phyloP scores from a whole-genome alignment of 2,888 invertebrate species.

The Leptinotarsa tumamoca region DNA sequence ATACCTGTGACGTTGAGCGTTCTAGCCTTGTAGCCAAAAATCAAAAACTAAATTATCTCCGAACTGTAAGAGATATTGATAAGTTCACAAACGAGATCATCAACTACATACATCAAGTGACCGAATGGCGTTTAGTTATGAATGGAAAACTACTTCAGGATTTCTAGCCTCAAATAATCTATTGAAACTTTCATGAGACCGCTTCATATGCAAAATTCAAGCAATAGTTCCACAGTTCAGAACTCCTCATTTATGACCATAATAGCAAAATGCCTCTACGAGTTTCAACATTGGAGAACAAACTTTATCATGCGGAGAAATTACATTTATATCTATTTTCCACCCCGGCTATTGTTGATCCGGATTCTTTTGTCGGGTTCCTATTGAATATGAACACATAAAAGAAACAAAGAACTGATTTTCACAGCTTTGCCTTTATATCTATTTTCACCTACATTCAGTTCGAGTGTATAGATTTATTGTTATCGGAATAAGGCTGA shows the following conservation, averaged over 20 bases:
- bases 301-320: neutral
- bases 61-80: too few relatives aligned
- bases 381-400: constrained; percentile 1
- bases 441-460: neutral
- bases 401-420: constrained; percentile 9
- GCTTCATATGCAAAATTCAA: neutral
- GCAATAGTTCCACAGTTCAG: neutral
- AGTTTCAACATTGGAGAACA: neutral
- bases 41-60: too few relatives aligned
- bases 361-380: constrained; percentile 2
- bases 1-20: too few relatives aligned
- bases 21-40: too few relatives aligned
- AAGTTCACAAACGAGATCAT: too few relatives aligned
- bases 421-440: constrained; percentile 4
- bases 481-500: neutral
- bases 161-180: neutral
- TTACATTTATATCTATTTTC: constrained; percentile 4
- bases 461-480: neutral
- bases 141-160: neutral
- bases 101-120: too few relatives aligned
- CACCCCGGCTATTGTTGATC: neutral
- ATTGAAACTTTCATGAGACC: neutral
- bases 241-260: neutral
- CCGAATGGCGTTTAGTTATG: too few relatives aligned
- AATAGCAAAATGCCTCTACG: neutral